Percentiles rank a stretch among this genome's conserved stretches.
Evolutionary conservation across 2,888 invertebrate genomes (phyloP).

Genomic region (Lumbricus terrestris): DNA sequence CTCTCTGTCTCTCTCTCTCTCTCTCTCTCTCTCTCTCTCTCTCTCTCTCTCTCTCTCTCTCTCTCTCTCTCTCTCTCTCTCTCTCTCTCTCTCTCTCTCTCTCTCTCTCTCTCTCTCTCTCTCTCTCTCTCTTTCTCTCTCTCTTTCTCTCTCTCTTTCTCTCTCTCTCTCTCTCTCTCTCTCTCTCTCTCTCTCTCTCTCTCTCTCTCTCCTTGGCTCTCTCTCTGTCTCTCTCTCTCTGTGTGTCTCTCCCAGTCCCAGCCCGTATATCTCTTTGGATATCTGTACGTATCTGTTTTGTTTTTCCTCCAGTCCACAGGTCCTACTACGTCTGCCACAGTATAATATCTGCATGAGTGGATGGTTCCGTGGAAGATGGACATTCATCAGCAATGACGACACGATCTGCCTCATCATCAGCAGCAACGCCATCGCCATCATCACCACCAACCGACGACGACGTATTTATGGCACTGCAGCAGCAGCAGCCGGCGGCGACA

Average conservation of each 20-base stretch:
- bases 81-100: neutral
- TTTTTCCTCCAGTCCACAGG: neutral
- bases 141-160: no score
- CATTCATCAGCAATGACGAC: neutral
- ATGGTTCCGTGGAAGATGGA: neutral
- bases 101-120: neutral
- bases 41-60: neutral
- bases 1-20: neutral
- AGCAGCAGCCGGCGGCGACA: no score
- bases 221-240: no score
- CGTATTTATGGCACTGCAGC: neutral
- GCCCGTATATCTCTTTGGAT: no score
- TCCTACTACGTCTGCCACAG: neutral
- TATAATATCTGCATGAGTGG: neutral
- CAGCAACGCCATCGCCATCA: neutral
- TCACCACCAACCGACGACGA: neutral
- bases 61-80: neutral
- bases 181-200: no score
- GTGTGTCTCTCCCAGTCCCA: no score
- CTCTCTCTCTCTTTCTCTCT: no score
- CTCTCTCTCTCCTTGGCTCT: no score
- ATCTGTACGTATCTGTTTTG: no score
- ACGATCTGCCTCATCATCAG: neutral
- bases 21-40: neutral
- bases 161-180: no score